These are phyloP conservation scores for Eupithecia vulgata DNA, from an alignment of 2,888 invertebrate species.

Conservation along the genomic window DNA sequence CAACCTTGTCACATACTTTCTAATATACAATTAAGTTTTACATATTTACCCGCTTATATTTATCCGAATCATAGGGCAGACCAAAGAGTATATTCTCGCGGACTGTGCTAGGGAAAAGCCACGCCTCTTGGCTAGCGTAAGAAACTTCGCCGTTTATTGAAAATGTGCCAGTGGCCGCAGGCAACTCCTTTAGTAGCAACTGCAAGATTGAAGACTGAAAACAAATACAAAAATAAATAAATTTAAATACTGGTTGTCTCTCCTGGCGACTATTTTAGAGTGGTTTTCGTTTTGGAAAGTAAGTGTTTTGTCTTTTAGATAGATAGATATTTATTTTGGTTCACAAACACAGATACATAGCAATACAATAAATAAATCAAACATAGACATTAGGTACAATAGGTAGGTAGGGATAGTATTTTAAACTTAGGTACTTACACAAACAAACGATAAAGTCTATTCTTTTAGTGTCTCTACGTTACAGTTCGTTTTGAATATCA, in stretches of 20 bases:
- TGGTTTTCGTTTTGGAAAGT: neutral
- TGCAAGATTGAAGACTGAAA: conserved; percentile 86
- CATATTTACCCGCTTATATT: conserved; percentile 75
- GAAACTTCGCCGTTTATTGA: conserved; percentile 86
- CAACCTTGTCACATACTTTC: neutral
- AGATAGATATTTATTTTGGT: no score
- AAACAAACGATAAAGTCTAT: no score
- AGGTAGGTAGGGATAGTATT: no score
- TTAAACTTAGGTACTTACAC: no score
- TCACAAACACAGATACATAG: no score
- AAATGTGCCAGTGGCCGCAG: conserved; percentile 85
- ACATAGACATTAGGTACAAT: no score
- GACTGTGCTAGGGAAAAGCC: conserved; percentile 91
- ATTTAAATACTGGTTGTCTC: neutral
- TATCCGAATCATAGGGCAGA: conserved; percentile 83
- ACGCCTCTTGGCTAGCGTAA: conserved; percentile 93
- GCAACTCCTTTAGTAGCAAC: conserved; percentile 89
- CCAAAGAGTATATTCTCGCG: conserved; percentile 95
- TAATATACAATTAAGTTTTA: neutral
- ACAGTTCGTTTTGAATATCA: neutral
- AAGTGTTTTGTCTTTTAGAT: neutral
- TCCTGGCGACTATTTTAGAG: neutral
- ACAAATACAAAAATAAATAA: conserved; percentile 18
- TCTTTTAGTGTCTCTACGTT: neutral
- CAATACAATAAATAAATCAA: no score